Conservation (phyloP, 2,888 invertebrate genomes). For the Endotricha flammealis region DNA sequence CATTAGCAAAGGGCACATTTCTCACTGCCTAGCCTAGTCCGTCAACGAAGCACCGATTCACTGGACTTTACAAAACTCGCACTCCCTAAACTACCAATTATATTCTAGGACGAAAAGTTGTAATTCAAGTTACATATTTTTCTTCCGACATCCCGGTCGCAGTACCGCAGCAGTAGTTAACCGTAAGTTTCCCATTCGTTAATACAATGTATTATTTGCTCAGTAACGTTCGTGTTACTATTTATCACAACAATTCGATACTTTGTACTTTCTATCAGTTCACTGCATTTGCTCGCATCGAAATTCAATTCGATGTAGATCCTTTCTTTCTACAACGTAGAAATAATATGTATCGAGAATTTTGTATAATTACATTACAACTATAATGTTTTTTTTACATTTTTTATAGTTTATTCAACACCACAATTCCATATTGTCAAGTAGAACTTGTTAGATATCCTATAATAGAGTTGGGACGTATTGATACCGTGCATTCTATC, state of each 20-base stretch:
- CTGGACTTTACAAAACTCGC: constrained; percentile 13
- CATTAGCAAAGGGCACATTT: constrained; percentile 59
- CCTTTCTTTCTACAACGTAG: constrained; percentile 19
- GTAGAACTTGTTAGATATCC: constrained; percentile 33
- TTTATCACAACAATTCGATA: constrained; percentile 42
- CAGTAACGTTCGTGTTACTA: constrained; percentile 27
- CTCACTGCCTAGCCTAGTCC: constrained; percentile 31
- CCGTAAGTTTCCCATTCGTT: constrained; percentile 12
- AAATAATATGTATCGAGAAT: constrained; percentile 43
- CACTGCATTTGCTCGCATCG: constrained; percentile 22
- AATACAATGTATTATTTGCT: constrained; percentile 28
- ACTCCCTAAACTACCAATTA: constrained; percentile 22
- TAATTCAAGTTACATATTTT: constrained; percentile 45
- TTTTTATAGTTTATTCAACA: constrained; percentile 51
- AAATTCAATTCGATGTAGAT: constrained; percentile 4
- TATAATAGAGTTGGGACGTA: constrained; percentile 20
- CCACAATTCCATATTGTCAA: constrained; percentile 66
- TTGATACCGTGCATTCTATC: constrained; percentile 4
- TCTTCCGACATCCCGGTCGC: constrained; percentile 25
- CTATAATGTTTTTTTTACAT: constrained; percentile 48
- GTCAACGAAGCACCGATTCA: constrained; percentile 25
- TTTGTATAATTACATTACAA: constrained; percentile 25
- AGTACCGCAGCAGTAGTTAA: no score
- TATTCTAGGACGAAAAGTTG: constrained; percentile 31
- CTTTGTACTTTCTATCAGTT: constrained; percentile 55